A percentile compares a stretch with the other conserved stretches of the same genome.
Conservation (phyloP, 2,113 vertebrate genomes). For the Anarrhichthys ocellatus region DNA sequence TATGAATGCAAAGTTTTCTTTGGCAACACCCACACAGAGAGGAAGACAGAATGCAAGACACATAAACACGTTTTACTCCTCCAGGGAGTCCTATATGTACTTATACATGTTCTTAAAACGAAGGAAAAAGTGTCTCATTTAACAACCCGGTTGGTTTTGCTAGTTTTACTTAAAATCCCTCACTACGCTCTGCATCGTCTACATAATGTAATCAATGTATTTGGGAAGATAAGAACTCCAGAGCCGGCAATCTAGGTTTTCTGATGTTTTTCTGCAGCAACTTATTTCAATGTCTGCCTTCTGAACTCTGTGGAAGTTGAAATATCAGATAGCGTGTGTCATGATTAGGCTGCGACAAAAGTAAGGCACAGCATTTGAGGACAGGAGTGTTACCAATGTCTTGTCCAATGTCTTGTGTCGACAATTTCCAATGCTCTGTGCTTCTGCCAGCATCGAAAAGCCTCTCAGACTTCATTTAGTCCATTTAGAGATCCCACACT, state of each 20-base stretch:
- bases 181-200: neutral
- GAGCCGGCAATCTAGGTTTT: neutral
- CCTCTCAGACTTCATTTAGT: no score
- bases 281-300: neutral
- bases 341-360: neutral
- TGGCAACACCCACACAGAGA: slow-evolving; percentile 26
- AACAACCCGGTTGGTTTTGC: neutral
- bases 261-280: neutral
- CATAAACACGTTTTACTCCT: neutral
- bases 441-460: no score
- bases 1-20: slow-evolving; percentile 35
- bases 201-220: neutral
- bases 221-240: neutral
- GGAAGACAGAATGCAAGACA: slow-evolving; percentile 12
- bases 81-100: neutral
- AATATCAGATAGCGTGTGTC: neutral
- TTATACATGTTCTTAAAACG: neutral
- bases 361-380: neutral
- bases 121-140: neutral
- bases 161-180: neutral
- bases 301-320: neutral
- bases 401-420: no score
- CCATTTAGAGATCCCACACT: no score
- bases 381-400: neutral
- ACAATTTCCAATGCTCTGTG: no score